Conservation (phyloP, 2,888 invertebrate species). For the Andrena marginata region DNA sequence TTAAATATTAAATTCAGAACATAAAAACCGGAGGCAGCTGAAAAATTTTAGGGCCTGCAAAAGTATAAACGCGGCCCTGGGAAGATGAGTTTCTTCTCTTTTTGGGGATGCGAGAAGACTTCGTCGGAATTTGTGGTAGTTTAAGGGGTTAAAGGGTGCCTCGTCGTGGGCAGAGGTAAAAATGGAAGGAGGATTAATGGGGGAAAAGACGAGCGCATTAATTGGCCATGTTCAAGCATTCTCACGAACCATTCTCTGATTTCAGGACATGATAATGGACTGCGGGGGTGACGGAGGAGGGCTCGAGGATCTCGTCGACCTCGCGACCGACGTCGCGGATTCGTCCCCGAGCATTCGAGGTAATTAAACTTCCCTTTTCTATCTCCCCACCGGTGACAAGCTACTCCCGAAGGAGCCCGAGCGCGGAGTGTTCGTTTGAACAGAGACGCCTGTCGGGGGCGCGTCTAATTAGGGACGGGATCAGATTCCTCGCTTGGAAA, state of each 20-base stretch:
- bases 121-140: too few relatives aligned
- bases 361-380: conserved; percentile 65
- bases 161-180: not conserved
- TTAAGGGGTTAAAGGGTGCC: too few relatives aligned
- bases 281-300: conserved; percentile 77
- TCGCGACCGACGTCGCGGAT: conserved; percentile 74
- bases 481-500: not conserved
- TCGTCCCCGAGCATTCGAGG: conserved; percentile 78
- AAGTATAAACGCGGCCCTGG: too few relatives aligned
- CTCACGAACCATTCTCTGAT: conserved; percentile 29
- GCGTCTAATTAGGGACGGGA: conserved; percentile 18
- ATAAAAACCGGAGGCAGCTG: too few relatives aligned
- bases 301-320: conserved; percentile 76
- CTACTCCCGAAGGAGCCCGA: not conserved
- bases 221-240: not conserved
- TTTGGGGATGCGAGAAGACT: too few relatives aligned
- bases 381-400: too few relatives aligned
- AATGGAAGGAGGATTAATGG: not conserved
- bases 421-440: conserved; percentile 25
- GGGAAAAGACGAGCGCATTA: not conserved
- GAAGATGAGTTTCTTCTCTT: too few relatives aligned
- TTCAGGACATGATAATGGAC: conserved; percentile 82
- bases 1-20: too few relatives aligned
- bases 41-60: too few relatives aligned
- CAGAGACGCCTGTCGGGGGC: not conserved